phyloP scores from a whole-genome alignment of 2,797 vertebrate species.

The Stomatorhinus walkeri region DNA sequence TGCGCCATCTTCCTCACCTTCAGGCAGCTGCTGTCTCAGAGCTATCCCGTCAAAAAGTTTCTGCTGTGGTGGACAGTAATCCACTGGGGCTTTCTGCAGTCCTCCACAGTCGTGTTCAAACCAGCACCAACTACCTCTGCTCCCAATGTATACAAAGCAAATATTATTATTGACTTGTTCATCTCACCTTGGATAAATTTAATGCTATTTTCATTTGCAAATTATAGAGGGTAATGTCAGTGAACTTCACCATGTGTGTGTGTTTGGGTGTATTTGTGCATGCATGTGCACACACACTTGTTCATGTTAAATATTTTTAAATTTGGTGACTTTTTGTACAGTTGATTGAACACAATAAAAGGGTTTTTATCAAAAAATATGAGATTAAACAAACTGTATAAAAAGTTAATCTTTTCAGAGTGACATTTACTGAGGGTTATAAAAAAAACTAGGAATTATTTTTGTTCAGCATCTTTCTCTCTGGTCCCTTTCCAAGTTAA shows the following conservation, averaged over 20 bases:
- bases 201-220: not conserved
- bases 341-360: not conserved
- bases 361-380: not conserved
- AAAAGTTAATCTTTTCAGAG: not conserved
- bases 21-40: not conserved
- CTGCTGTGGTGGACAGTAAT: not conserved
- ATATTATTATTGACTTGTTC: not conserved
- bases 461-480: not conserved
- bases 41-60: not conserved
- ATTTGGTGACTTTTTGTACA: not conserved
- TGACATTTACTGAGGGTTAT: not conserved
- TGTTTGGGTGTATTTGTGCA: not conserved
- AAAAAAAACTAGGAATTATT: not conserved
- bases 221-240: not conserved
- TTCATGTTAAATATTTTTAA: not conserved
- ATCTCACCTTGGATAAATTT: not conserved
- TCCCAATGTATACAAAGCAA: not conserved
- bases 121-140: not conserved
- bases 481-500: not conserved
- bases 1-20: not conserved
- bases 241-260: not conserved
- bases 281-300: not conserved
- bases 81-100: not conserved
- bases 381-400: not conserved
- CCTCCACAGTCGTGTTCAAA: not conserved